These are phyloP conservation scores for Polylopha cassiicola DNA, from an alignment of 2,888 invertebrate species.

Conservation along the genomic window DNA sequence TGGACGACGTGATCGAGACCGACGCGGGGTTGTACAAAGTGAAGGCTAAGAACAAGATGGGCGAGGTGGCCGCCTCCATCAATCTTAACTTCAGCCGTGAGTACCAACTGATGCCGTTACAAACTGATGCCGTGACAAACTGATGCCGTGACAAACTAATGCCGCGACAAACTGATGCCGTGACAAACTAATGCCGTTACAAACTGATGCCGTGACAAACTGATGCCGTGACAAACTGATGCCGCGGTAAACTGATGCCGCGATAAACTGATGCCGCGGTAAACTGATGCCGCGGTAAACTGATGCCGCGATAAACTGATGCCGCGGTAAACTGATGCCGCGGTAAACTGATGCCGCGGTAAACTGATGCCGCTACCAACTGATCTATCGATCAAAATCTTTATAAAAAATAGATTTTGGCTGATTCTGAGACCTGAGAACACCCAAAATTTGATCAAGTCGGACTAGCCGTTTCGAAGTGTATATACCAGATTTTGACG, in stretches of 20 bases:
- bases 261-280: slow-evolving; percentile 61
- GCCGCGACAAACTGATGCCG: slow-evolving; percentile 99
- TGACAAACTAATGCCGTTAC: slow-evolving; percentile 61
- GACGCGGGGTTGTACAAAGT: slow-evolving; percentile 98
- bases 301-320: background rate
- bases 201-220: background rate
- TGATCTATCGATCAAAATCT: background rate
- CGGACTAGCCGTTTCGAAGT: no score
- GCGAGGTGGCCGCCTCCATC: slow-evolving; percentile 97
- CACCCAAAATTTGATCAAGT: no score
- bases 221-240: background rate
- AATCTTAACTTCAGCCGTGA: slow-evolving; percentile 98
- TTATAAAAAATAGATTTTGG: no score
- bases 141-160: background rate
- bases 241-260: slow-evolving; percentile 99
- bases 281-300: background rate
- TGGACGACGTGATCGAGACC: slow-evolving; percentile 96
- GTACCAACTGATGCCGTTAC: slow-evolving; percentile 56
- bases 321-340: slow-evolving; percentile 99
- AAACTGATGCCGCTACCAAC: background rate
- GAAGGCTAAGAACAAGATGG: slow-evolving; percentile 97
- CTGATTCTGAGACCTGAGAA: no score
- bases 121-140: background rate
- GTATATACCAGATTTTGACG: no score
- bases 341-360: slow-evolving; percentile 61